Evolutionary conservation across 2,888 invertebrate genomes (phyloP).

Genomic region (Crocallis elinguaria): DNA sequence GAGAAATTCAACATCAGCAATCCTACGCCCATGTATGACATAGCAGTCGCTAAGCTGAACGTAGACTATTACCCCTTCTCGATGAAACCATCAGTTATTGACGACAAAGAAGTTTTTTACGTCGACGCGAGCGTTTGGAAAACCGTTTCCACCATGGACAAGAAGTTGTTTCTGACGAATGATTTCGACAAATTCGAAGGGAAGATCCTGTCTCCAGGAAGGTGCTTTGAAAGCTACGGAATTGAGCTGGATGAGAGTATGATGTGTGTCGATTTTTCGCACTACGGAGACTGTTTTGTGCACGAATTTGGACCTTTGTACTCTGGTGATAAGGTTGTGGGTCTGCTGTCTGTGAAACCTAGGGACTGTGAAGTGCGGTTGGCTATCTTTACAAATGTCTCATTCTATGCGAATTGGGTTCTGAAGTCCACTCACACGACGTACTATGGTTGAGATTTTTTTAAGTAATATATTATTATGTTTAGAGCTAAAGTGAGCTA

Average conservation of each 20-base stretch:
- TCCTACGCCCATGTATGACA: slow-evolving; percentile 54
- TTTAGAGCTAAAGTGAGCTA: slow-evolving; percentile 10
- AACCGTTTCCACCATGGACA: slow-evolving; percentile 69
- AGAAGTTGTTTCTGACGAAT: slow-evolving; percentile 65
- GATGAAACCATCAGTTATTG: slow-evolving; percentile 56
- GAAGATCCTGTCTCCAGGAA: slow-evolving; percentile 35
- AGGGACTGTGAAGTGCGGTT: slow-evolving; percentile 59
- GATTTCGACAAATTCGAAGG: slow-evolving; percentile 59
- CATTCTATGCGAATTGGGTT: slow-evolving; percentile 51
- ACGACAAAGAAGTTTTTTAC: slow-evolving; percentile 34
- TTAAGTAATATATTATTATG: neutral
- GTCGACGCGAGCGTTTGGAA: slow-evolving; percentile 69
- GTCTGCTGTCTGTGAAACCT: slow-evolving; percentile 61
- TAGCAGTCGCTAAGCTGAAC: slow-evolving; percentile 69
- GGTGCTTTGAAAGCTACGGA: slow-evolving; percentile 63
- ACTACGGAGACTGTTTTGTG: slow-evolving; percentile 66
- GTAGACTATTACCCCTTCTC: slow-evolving; percentile 47
- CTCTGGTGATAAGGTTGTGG: slow-evolving; percentile 58
- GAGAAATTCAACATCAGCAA: slow-evolving; percentile 58
- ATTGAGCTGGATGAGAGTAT: slow-evolving; percentile 57
- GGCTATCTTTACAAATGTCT: slow-evolving; percentile 56
- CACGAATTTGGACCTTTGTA: slow-evolving; percentile 74
- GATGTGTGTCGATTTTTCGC: slow-evolving; percentile 64
- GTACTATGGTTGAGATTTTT: slow-evolving; percentile 38
- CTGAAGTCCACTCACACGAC: slow-evolving; percentile 45